Evolutionary conservation across 2,888 invertebrate species (phyloP).

Genomic region (Lepidocyrtoides sp.): DNA sequence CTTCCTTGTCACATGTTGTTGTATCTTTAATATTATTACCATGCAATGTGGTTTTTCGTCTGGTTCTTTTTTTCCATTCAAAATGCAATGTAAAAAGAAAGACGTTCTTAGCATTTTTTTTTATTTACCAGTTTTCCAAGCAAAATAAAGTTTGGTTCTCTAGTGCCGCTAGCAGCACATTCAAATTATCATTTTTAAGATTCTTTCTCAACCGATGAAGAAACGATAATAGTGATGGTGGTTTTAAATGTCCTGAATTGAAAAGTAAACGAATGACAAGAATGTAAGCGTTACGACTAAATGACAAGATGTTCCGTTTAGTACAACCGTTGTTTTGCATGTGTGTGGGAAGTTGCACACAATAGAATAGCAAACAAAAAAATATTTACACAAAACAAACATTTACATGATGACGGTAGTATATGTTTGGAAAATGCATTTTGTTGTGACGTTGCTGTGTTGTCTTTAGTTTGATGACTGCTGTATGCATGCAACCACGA

Average conservation of each 20-base stretch:
- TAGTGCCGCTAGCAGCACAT: not conserved
- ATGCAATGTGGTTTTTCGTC: conserved; percentile 3
- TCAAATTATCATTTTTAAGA: conserved; percentile 45
- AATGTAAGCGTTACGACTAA: not conserved
- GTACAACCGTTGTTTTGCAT: not conserved
- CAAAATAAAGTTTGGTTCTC: not conserved
- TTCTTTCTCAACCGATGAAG: not conserved
- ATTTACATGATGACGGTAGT: not conserved
- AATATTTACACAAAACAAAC: conserved; percentile 59
- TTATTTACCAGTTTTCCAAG: not conserved
- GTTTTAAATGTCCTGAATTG: conserved; percentile 55
- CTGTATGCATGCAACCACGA: not conserved
- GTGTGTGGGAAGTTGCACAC: conserved; percentile 35
- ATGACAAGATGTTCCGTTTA: conserved; percentile 12
- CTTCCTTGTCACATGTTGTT: conserved; percentile 18
- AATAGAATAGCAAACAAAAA: conserved; percentile 36
- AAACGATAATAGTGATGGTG: conserved; percentile 24
- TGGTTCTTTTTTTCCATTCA: not conserved
- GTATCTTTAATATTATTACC: conserved; percentile 9
- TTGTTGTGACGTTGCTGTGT: not conserved
- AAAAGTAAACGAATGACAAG: not conserved
- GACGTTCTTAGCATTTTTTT: not conserved
- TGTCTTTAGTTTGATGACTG: not conserved
- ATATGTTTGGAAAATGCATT: not conserved
- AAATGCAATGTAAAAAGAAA: not conserved